Conservation (phyloP, 2,888 invertebrate genomes). For the Ophraella communa region DNA sequence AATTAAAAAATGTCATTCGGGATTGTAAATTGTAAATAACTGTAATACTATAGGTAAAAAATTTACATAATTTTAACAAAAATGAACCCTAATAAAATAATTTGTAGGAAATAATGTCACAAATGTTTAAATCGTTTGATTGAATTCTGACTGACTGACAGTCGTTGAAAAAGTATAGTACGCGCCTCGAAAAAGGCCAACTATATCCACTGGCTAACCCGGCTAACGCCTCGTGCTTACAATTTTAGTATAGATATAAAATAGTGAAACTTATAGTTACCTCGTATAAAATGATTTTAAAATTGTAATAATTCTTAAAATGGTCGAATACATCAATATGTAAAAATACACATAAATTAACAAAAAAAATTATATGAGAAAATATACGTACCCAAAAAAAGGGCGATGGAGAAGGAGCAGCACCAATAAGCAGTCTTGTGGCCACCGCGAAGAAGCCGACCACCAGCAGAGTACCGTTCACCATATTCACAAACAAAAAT, state of each 20-base stretch:
- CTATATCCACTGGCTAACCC: too few relatives aligned
- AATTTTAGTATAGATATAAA: neutral
- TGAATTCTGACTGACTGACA: too few relatives aligned
- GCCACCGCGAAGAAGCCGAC: constrained; percentile 45
- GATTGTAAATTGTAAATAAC: too few relatives aligned
- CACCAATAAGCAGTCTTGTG: constrained; percentile 32
- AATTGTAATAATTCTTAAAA: neutral
- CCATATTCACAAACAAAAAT: constrained; percentile 40
- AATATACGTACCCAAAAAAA: constrained; percentile 34
- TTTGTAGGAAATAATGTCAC: too few relatives aligned
- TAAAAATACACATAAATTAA: neutral
- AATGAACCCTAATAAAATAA: too few relatives aligned
- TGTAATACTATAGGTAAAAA: too few relatives aligned
- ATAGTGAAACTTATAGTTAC: neutral
- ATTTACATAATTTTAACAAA: too few relatives aligned
- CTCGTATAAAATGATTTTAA: neutral
- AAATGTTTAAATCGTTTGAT: too few relatives aligned
- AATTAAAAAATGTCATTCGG: too few relatives aligned
- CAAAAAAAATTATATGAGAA: neutral
- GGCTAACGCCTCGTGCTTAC: too few relatives aligned
- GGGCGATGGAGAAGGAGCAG: constrained; percentile 28
- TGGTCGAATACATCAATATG: neutral
- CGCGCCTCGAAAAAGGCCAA: too few relatives aligned
- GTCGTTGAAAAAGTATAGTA: too few relatives aligned
- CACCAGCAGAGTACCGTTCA: constrained; percentile 46